Evolutionary conservation across 2,797 vertebrate species (phyloP).

Genomic region (Poeciliopsis paucimaculata): DNA sequence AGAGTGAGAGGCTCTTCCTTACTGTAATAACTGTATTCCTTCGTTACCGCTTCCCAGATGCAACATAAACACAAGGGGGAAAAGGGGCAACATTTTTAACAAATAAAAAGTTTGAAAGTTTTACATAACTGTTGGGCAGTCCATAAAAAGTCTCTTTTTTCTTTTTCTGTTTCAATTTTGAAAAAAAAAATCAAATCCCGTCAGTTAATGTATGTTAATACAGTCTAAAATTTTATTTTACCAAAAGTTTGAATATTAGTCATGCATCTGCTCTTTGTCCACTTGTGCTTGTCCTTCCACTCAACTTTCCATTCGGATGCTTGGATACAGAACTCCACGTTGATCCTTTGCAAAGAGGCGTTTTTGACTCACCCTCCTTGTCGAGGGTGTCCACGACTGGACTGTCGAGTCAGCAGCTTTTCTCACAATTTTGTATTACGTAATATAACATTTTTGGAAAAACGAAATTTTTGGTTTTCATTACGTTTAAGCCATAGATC

Average conservation of each 20-base stretch:
- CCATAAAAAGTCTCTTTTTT: neutral
- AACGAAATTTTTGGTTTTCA: neutral
- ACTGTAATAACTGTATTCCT: neutral
- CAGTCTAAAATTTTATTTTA: neutral
- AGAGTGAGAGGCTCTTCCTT: conserved; percentile 79
- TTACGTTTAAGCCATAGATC: neutral
- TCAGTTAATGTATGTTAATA: neutral
- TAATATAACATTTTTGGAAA: neutral
- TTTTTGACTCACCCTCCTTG: neutral
- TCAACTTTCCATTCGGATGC: no score
- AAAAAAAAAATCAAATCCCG: neutral
- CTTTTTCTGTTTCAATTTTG: neutral
- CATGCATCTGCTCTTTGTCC: neutral
- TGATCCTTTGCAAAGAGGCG: neutral
- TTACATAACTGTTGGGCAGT: neutral
- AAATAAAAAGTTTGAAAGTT: neutral
- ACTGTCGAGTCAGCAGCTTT: neutral
- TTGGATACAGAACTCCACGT: neutral
- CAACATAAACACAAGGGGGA: neutral
- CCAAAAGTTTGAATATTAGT: neutral
- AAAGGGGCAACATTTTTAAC: neutral
- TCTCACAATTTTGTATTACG: neutral
- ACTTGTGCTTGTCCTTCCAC: neutral
- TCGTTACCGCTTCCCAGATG: neutral
- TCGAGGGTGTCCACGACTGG: no score